Evolutionary conservation across 1,140 invertebrate species (phyloP).

Genomic region (Orchestia grillus): DNA sequence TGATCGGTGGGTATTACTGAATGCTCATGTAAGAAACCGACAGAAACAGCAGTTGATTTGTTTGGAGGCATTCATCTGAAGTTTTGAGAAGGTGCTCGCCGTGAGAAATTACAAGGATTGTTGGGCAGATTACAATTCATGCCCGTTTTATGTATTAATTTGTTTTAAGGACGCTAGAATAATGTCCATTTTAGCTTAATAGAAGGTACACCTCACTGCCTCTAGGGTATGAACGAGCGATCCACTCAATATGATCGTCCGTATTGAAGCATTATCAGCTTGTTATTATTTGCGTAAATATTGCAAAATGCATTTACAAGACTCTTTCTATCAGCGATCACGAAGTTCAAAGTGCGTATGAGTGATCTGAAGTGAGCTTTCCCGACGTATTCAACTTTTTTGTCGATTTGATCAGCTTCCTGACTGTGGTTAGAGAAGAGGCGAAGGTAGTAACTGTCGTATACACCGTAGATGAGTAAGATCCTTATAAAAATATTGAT

Average conservation of each 20-base stretch:
- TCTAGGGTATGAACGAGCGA: background rate
- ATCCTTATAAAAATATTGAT: background rate
- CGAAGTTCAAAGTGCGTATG: background rate
- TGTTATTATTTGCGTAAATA: background rate
- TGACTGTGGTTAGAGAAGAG: background rate
- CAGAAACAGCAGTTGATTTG: background rate
- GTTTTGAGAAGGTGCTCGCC: background rate
- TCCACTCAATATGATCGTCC: background rate
- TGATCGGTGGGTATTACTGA: too few species aligned
- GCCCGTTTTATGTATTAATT: background rate
- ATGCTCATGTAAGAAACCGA: background rate
- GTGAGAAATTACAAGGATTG: background rate
- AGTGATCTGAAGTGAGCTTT: background rate
- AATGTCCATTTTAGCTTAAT: background rate
- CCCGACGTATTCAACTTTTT: background rate
- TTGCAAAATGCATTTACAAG: background rate
- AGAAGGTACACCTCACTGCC: background rate
- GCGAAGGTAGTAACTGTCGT: too few species aligned
- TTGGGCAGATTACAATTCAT: background rate
- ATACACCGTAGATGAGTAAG: background rate
- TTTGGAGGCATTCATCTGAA: background rate
- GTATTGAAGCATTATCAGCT: background rate
- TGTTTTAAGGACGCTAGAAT: background rate
- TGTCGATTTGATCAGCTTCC: background rate
- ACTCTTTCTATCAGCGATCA: background rate